Evolutionary conservation across 1,140 invertebrate genomes (phyloP).

Genomic region (Drosophila watanabei): DNA sequence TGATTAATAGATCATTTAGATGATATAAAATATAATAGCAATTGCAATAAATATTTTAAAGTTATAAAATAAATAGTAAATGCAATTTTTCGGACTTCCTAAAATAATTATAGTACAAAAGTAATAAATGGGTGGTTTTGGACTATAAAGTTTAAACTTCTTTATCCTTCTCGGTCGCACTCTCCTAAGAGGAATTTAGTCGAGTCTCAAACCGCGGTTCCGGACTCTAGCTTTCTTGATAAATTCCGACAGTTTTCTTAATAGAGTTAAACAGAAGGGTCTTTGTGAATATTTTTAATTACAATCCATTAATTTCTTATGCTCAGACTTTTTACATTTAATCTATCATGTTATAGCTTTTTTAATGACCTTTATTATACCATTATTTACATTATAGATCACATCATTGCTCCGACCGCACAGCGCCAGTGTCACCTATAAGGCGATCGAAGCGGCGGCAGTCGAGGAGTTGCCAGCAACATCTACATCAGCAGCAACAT

Average conservation of each 20-base stretch:
- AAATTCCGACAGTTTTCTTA: not conserved
- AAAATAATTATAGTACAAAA: too few relatives aligned
- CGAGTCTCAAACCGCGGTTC: too few relatives aligned
- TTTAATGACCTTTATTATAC: conserved; percentile 1
- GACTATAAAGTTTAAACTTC: too few relatives aligned
- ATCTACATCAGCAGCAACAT: conserved; percentile 28
- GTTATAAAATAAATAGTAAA: too few relatives aligned
- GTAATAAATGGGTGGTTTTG: too few relatives aligned
- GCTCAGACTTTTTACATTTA: not conserved
- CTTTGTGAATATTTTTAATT: not conserved
- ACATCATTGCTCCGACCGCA: conserved; percentile 75
- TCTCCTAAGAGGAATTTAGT: too few relatives aligned
- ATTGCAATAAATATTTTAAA: too few relatives aligned
- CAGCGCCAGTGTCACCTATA: conserved; percentile 65
- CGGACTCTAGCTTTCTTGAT: not conserved
- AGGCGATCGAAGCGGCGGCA: conserved; percentile 61
- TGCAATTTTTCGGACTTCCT: too few relatives aligned
- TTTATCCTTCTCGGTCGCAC: too few relatives aligned
- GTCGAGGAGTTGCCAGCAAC: conserved; percentile 38
- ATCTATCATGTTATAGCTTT: too few relatives aligned
- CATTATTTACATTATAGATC: conserved; percentile 57
- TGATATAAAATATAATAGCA: too few relatives aligned
- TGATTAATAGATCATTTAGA: too few relatives aligned
- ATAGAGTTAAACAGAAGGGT: not conserved
- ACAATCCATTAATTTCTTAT: not conserved